Base-by-base conservation (phyloP, 2,797 vertebrate genomes). In the Pseudopleuronectes americanus region DNA sequence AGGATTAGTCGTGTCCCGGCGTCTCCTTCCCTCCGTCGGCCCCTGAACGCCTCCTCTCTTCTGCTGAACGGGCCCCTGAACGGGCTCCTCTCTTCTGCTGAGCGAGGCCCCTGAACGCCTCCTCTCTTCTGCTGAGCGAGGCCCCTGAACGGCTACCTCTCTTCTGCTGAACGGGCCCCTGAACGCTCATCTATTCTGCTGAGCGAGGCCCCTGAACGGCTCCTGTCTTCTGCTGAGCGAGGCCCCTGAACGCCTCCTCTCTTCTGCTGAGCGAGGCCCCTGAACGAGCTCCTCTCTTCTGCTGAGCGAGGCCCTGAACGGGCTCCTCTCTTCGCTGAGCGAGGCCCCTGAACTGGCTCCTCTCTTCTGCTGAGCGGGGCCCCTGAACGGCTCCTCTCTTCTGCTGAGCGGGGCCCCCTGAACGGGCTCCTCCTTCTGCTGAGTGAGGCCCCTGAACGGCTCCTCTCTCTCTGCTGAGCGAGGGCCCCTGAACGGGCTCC, bases 1-100 rank as follows among this genome's bases (percentile, higher is more conserved):
- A 75, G 82, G 87, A 86, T 68, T 5, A 84, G 68, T 64, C 3
- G n/a, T 71, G 81, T 13, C 12, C 72, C 10, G 79, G 81, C 74
- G 53, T n/a, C n/a, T n/a, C n/a, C n/a, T n/a, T n/a, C n/a, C n/a
- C n/a, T n/a, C n/a, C n/a, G n/a, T 74, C 68, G 67, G 57, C 78
- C 57, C 81, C 72, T 54, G 71, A 86, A 79, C 68, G 81, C 2
- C 76, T 31, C 68, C 58, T 64, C 62, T 81, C 28, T 57, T 62
- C 24, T 7, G 26, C 26, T 4, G 26, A 26, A 4, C 26, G 26
- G 36, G 36, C 36, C 36, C 36, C 36, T n/a, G n/a, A n/a, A n/a
- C n/a, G n/a, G n/a, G 24, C 76, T 31, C 68, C 58, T 64, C 62
- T 81, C 28, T 57, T 62, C 24, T 7, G 26, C 26, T 4, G 26